Conservation (phyloP, 2,888 invertebrate species). For the Euproctis similis region DNA sequence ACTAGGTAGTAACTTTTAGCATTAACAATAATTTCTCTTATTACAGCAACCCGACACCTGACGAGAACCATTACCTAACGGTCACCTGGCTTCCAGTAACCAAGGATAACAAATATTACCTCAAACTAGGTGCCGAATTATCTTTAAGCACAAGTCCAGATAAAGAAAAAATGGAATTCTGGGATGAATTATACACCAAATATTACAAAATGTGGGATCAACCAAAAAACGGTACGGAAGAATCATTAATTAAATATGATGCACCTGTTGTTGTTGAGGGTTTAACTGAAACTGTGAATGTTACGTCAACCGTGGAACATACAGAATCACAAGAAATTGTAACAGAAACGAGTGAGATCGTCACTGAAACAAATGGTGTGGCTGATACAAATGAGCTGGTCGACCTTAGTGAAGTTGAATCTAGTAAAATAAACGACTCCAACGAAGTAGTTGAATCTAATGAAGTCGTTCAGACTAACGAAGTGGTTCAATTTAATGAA, state of each 20-base stretch:
- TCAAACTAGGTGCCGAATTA: slow-evolving; percentile 48
- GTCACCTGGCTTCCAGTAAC: slow-evolving; percentile 59
- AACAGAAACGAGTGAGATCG: slow-evolving; percentile 6
- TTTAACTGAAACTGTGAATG: slow-evolving; percentile 5
- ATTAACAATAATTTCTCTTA: background rate
- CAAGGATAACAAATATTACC: slow-evolving; percentile 49
- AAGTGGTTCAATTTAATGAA: background rate
- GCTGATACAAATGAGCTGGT: background rate
- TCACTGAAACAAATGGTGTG: slow-evolving; percentile 4
- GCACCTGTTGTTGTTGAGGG: slow-evolving; percentile 21
- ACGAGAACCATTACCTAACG: slow-evolving; percentile 53
- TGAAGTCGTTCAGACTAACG: background rate
- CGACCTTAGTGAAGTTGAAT: background rate
- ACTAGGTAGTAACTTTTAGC: too few relatives aligned
- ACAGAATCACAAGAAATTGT: slow-evolving; percentile 9
- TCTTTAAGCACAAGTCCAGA: slow-evolving; percentile 45
- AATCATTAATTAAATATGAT: slow-evolving; percentile 14
- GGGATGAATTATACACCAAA: slow-evolving; percentile 56
- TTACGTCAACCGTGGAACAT: slow-evolving; percentile 8
- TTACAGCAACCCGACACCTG: slow-evolving; percentile 65
- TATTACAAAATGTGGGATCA: slow-evolving; percentile 60
- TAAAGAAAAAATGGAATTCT: slow-evolving; percentile 59
- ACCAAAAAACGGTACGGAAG: slow-evolving; percentile 28
- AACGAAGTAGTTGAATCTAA: background rate
- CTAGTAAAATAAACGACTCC: background rate